Evolutionary conservation across 2,113 vertebrate species (phyloP), one percentile per base, ranked within the genome.

Genomic region (Fregata magnificens): DNA sequence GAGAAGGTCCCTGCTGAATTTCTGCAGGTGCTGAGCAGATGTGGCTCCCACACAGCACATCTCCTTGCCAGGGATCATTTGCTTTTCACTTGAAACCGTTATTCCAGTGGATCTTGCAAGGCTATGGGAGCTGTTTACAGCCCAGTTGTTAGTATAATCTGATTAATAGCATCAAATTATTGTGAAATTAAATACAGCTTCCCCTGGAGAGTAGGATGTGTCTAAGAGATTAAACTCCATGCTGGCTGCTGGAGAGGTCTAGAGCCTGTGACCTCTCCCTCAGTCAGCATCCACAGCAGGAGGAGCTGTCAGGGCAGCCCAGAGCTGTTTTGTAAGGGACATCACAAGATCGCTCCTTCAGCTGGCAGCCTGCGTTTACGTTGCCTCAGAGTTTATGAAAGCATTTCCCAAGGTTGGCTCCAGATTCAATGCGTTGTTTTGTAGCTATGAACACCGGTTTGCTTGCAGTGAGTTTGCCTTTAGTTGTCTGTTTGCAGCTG

Each of bases 381-480:
- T 53, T 74, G 72, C 67, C 86, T 93, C 91, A 89, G 62, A 85
- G 53, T 49, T 86, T 86, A 71, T 12, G 16, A 92, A 96, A 81
- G 72, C 34, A 29, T 82, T 93, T 94, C 86, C 67, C 63, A 91
- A 91, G 77, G 38, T 69, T 50, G 44, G 34, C 52, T 95, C 72
- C 25, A 16, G 62, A 47, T 36, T 8, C 6, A 2, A 26, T 20
- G 32, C 2, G 6, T 61, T 72, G 22, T n/a, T 87, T 82, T 29
- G 79, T 56, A 89, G 50, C n/a, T 52, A 4, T 28, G 63, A 86
- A 28, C 9, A 7, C 17, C 61, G 38, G 4, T 77, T 69, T 87
- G 26, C 49, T 91, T 71, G 44, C 56, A 25, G 50, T 45, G 32
- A n/a, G 74, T 72, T 86, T 88, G 63, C 29, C 49, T 87, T 88